Percentiles rank a stretch among this genome's conserved stretches.
Evolutionary conservation across 2,113 vertebrate species (phyloP).

Genomic region (Excalfactoria chinensis): DNA sequence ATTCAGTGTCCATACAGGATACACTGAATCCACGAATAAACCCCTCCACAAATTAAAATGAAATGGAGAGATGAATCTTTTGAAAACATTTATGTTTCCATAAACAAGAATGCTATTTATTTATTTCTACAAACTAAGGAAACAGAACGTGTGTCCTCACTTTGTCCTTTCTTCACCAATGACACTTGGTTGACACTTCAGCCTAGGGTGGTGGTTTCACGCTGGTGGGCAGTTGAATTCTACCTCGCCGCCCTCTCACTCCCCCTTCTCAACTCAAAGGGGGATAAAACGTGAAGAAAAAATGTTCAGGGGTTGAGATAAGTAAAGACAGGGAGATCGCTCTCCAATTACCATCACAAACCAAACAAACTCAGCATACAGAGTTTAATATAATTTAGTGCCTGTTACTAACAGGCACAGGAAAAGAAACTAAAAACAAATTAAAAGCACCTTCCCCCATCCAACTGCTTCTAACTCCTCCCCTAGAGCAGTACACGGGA

Average conservation of each 20-base stretch:
- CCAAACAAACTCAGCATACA: too few species aligned
- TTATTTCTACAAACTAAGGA: background rate
- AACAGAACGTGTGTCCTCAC: background rate
- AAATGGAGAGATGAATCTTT: background rate
- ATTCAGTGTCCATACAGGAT: background rate
- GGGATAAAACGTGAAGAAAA: background rate
- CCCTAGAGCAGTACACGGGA: too few species aligned
- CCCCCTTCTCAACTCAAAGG: background rate
- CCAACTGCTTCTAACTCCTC: too few species aligned
- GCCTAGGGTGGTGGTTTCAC: background rate
- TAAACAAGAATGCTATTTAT: background rate
- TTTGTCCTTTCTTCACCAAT: background rate
- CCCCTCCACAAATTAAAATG: background rate
- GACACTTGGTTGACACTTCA: background rate
- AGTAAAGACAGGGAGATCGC: background rate
- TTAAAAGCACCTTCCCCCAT: too few species aligned
- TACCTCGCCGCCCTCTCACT: background rate
- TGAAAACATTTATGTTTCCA: background rate
- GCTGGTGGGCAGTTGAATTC: background rate
- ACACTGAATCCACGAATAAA: background rate
- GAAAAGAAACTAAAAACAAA: too few species aligned
- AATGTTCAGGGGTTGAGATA: background rate
- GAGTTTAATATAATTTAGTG: too few species aligned
- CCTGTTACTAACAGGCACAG: too few species aligned
- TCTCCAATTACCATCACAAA: background rate